Conservation (phyloP, 2,797 vertebrate species). For the Gastrophryne carolinensis region DNA sequence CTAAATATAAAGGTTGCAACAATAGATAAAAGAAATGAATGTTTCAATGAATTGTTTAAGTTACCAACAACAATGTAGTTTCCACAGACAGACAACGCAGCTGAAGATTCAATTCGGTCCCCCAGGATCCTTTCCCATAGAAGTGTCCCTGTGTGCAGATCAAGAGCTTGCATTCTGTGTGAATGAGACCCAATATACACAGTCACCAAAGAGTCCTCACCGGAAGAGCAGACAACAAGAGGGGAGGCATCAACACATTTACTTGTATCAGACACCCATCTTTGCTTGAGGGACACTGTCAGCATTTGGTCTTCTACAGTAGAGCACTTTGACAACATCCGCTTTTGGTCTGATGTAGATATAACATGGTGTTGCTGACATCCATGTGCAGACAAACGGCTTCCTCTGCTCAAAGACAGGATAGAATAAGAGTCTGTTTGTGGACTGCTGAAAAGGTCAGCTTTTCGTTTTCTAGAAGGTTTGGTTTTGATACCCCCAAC, state of each 20-base stretch:
- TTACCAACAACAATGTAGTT: constrained; percentile 81
- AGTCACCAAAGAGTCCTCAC: constrained; percentile 52
- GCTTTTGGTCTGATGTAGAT: constrained; percentile 5
- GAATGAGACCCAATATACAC: constrained; percentile 93
- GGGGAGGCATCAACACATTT: constrained; percentile 95
- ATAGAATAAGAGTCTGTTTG: constrained; percentile 46
- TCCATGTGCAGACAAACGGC: constrained; percentile 49
- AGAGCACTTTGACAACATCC: constrained; percentile 2
- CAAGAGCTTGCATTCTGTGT: constrained; percentile 81
- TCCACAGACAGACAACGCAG: constrained; percentile 81
- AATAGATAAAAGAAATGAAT: not conserved
- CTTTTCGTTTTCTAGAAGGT: constrained; percentile 15
- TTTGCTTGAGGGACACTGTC: constrained; percentile 62
- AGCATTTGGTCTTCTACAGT: too few species aligned
- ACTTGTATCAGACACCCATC: constrained; percentile 87
- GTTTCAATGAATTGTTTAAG: not conserved
- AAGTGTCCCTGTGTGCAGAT: constrained; percentile 74
- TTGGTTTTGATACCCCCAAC: not conserved
- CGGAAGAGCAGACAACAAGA: constrained; percentile 67
- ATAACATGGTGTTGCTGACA: not conserved
- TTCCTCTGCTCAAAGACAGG: constrained; percentile 67
- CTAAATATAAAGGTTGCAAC: too few species aligned
- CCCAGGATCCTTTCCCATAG: constrained; percentile 87
- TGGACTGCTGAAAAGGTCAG: constrained; percentile 4
- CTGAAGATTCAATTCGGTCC: constrained; percentile 88